Evolutionary conservation across 2,113 vertebrate species (phyloP), one percentile per base, ranked within the genome.

Genomic region (Sialia sialis): DNA sequence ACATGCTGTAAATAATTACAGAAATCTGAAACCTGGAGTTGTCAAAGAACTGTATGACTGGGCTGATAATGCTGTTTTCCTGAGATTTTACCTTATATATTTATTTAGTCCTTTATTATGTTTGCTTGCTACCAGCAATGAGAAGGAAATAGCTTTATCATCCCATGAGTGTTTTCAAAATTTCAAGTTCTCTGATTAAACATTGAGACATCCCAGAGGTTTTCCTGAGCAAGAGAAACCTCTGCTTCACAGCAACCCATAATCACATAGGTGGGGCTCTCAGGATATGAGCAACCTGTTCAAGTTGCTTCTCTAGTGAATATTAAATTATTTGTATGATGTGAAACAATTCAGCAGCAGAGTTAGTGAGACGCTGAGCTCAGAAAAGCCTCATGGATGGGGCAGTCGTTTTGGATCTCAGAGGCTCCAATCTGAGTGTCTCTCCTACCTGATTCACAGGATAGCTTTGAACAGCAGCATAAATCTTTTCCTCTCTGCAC

Each of bases 251-350:
- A 60, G 16, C 36, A 56, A 20, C 27, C 82, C 19, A 7, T 60
- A 87, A 43, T 56, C 69, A 78, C 16, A 16, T 48, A 75, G 74
- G 56, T 75, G 81, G 66, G 74, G n/a, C 39, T 78, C 43, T 87
- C 38, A 19, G 69, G 66, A 44, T 84, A 78, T 22, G 25, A 87
- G 49, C 60, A 87, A 41, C 48, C 48, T 82, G 62, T 79, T 87
- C 66, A 79, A 87, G 44, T 68, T 76, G 5, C 36, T 94, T 66
- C 84, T 94, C 87, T 49, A 34, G 84, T 79, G 84, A 87, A 76
- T 90, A 68, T 90, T 49, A 48, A 72, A 75, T 95, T 93, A 76
- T 91, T 84, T 85, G 25, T 72, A 23, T 54, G 49, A 79, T 25
- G 32, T 46, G 87, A 79, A 93, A 60, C 58, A 68, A 64, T 34